Evolutionary conservation across 1,140 invertebrate genomes (phyloP), one percentile per base, ranked within the genome.

Genomic region (Drosophila aff.): DNA sequence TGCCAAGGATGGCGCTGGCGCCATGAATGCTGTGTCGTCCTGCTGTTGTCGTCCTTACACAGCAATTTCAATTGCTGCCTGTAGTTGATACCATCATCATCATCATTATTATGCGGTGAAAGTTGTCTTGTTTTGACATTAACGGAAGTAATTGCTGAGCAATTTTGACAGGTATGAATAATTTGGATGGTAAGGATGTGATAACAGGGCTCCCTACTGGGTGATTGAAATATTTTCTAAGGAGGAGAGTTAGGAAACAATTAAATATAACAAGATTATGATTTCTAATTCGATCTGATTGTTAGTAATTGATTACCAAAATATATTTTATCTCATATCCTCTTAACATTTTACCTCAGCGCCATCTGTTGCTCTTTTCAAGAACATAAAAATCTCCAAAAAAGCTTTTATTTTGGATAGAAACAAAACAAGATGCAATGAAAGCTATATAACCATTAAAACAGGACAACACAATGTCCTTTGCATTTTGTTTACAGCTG

Each of bases 101-200:
- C 73, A 55, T 53, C 13, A 60, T 53, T 26, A 67, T 59, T 43
- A 53, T 75, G 79, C 72, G 81, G 76, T 82, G 76, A 80, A 69
- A 76, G 86, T 80, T 80, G 58, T 74, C 55, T 36, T 59, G 63
- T 26, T 58, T 61, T 47, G 53, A 41, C 52, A 46, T 49, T 44
- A 61, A 33, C 15, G 47, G 28, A 79, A 38, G 76, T 41, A 78
- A 78, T 78, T 62, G 38, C 53, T n/a, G 16, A 33, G 38, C n/a
- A 50, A 52, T 73, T 73, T 61, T 38, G n/a, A 28, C 44, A 73
- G 46, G 57, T 33, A 52, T 74, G 38, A 71, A 71, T 68, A 47
- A 71, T 26, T 67, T 26, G 18, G 36, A 40, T 26, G 23, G 3
- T 10, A 11, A 16, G 23, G n/a, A 26, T 28, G n/a, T 13, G 2